Evolutionary conservation across 37 sponge, comb jelly and placozoan genomes (phyloP).

Genomic region (Haliclona indistincta): DNA sequence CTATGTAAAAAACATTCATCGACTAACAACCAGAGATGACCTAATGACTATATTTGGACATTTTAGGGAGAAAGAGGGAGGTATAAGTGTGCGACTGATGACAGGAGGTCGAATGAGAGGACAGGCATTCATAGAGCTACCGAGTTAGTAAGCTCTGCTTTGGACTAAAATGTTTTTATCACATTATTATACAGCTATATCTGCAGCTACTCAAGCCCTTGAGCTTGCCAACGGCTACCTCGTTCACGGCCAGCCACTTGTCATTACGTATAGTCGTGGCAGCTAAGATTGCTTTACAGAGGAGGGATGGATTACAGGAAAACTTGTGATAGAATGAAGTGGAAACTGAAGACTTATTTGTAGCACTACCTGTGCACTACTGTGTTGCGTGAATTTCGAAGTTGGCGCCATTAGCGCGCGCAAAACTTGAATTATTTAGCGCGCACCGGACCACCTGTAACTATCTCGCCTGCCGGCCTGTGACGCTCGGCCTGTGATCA

Average conservation of each 20-base stretch:
- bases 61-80: constrained; percentile 12
- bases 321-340: no score
- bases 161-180: background rate
- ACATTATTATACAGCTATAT: constrained; percentile 21
- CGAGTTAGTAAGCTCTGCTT: constrained; percentile 21
- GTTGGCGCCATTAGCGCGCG: no score
- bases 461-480: no score
- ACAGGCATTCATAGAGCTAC: constrained; percentile 79
- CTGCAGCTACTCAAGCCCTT: constrained; percentile 32
- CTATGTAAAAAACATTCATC: constrained; percentile 76
- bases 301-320: no score
- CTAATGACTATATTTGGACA: constrained; percentile 60
- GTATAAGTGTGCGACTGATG: constrained; percentile 38
- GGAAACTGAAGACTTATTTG: no score
- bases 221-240: constrained; percentile 62
- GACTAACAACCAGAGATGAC: constrained; percentile 47
- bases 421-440: no score
- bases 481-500: no score
- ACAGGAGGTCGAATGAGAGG: constrained; percentile 82
- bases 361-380: no score
- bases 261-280: constrained; percentile 61
- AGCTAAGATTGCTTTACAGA: no score
- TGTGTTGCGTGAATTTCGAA: no score
- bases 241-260: constrained; percentile 53
- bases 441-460: no score